Evolutionary conservation across 1,140 invertebrate genomes (phyloP).

Genomic region (Anoplophora glabripennis): DNA sequence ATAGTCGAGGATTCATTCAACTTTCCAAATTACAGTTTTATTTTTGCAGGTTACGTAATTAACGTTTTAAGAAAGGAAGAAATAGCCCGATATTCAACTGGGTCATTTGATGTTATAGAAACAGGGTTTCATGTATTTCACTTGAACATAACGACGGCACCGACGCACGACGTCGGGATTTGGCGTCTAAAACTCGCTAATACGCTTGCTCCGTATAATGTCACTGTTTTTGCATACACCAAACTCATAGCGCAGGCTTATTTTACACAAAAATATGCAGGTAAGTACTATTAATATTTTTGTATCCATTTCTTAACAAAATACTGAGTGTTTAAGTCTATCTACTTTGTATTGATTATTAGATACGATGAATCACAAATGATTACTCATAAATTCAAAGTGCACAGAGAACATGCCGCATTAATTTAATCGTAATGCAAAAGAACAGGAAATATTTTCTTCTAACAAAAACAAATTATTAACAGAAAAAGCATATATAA

Average conservation of each 20-base stretch:
- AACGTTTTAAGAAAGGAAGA: conserved; percentile 22
- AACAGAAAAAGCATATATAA: too few relatives aligned
- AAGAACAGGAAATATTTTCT: too few relatives aligned
- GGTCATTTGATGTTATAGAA: conserved; percentile 29
- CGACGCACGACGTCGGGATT: conserved; percentile 22
- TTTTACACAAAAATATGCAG: conserved; percentile 11
- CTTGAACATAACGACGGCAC: conserved; percentile 29
- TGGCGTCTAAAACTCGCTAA: conserved; percentile 33
- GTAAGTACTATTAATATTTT: neutral
- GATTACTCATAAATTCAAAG: neutral
- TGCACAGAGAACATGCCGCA: too few relatives aligned
- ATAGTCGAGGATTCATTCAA: neutral
- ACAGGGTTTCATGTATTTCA: conserved; percentile 29
- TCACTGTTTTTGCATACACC: conserved; percentile 32
- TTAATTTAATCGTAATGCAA: too few relatives aligned
- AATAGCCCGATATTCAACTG: conserved; percentile 22
- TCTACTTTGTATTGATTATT: neutral
- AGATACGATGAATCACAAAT: neutral
- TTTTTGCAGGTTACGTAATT: conserved; percentile 14
- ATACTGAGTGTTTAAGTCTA: too few relatives aligned
- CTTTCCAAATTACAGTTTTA: neutral
- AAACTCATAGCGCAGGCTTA: conserved; percentile 20
- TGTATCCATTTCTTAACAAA: neutral
- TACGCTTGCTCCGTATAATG: conserved; percentile 27
- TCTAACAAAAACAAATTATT: too few relatives aligned